Percentiles rank a stretch among this genome's conserved stretches.
Evolutionary conservation across 2,797 vertebrate species (phyloP).

Genomic region (Erethizon dorsatum): DNA sequence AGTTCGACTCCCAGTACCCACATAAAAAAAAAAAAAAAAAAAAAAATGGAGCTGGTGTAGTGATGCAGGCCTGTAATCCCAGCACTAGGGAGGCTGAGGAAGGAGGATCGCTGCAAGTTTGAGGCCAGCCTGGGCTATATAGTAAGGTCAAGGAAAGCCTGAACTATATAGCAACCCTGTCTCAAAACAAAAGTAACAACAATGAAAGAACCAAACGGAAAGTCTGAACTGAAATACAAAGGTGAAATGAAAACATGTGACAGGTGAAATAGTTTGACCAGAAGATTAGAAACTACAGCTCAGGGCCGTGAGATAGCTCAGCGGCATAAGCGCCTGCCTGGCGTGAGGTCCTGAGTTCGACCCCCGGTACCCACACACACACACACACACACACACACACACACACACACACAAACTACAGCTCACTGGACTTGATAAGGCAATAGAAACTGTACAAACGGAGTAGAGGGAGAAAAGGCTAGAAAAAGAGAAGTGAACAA

Average conservation of each 20-base stretch:
- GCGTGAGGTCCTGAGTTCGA: no score
- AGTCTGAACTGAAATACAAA: not conserved
- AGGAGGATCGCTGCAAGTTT: not conserved
- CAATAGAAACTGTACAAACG: not conserved
- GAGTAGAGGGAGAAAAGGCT: not conserved
- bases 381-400: no score
- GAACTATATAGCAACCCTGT: not conserved
- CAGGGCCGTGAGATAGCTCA: no score
- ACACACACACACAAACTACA: no score
- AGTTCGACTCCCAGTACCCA: no score
- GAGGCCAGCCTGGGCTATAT: not conserved
- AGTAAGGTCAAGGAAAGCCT: not conserved
- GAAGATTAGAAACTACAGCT: not conserved
- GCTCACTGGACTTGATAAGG: not conserved
- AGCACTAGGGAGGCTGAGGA: not conserved
- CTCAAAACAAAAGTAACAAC: not conserved
- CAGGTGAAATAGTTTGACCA: not conserved
- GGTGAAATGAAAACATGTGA: not conserved
- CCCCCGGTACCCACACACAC: no score
- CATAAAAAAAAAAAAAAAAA: no score
- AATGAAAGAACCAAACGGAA: not conserved
- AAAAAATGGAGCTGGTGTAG: not conserved
- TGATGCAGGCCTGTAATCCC: no score
- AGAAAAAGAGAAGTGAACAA: not conserved
- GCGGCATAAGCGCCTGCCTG: no score